Evolutionary conservation across 2,888 invertebrate genomes (phyloP).

Genomic region (Monoplex corrugatus): DNA sequence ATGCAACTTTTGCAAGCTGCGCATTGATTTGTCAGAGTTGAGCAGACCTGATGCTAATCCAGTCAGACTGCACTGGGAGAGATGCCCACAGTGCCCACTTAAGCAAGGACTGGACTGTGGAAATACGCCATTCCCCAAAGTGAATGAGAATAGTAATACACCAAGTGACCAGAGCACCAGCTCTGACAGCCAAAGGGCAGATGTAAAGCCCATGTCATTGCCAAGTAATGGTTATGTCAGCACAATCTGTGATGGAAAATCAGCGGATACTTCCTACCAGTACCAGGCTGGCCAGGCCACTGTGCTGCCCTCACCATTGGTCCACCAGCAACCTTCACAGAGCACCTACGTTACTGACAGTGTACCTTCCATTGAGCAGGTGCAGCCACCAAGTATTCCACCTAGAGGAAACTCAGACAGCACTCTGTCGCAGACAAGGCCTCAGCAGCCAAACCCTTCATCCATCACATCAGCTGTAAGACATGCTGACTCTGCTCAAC

Average conservation of each 20-base stretch:
- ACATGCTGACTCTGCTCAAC: not conserved
- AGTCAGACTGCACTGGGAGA: not conserved
- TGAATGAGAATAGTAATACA: not conserved
- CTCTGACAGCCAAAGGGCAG: too few species aligned
- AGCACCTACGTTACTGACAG: not conserved
- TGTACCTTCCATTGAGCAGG: not conserved
- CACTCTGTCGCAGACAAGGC: not conserved
- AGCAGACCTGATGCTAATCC: not conserved
- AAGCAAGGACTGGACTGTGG: not conserved
- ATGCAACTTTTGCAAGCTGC: slow-evolving; percentile 37
- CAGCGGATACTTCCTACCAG: too few species aligned
- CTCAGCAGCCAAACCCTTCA: not conserved
- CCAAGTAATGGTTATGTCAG: not conserved
- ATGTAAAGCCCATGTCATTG: not conserved
- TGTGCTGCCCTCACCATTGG: not conserved
- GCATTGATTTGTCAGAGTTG: slow-evolving; percentile 13
- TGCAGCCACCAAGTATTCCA: not conserved
- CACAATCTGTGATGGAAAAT: not conserved
- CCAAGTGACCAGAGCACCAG: too few species aligned
- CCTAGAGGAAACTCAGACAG: not conserved
- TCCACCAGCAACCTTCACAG: not conserved
- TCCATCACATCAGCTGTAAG: not conserved
- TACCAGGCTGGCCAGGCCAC: slow-evolving; percentile 15
- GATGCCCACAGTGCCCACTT: slow-evolving; percentile 9
- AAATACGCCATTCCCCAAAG: slow-evolving; percentile 34